These are phyloP conservation scores for Ptilorrhoa leucosticta DNA, from an alignment of 2,113 vertebrate genomes.

Conservation along the genomic window DNA sequence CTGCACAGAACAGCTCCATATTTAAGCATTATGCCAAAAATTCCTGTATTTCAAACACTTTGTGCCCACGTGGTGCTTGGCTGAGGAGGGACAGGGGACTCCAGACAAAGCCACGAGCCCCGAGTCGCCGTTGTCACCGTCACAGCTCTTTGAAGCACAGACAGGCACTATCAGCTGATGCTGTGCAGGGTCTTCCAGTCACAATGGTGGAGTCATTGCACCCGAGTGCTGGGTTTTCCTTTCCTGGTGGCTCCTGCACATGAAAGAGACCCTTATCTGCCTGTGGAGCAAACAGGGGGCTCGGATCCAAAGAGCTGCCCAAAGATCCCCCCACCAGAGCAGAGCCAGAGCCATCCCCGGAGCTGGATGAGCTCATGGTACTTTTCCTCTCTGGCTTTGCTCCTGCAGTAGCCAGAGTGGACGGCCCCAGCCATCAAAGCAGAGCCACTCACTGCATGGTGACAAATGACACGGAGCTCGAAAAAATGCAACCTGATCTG, in stretches of 20 bases:
- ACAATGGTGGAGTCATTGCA: constrained; percentile 32
- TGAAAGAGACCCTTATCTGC: constrained; percentile 61
- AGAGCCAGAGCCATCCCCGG: neutral
- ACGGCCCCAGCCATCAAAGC: neutral
- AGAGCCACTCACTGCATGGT: neutral
- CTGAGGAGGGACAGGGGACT: neutral
- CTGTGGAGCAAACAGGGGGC: neutral
- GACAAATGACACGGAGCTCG: neutral
- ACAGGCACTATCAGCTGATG: constrained; percentile 1
- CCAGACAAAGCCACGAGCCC: neutral
- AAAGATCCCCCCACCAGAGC: neutral
- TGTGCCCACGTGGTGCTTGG: accelerated
- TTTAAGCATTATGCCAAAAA: accelerated
- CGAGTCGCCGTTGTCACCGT: accelerated
- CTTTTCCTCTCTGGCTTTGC: neutral
- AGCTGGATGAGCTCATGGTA: neutral
- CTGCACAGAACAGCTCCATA: neutral
- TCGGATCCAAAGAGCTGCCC: neutral
- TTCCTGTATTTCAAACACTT: neutral
- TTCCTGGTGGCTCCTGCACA: neutral
- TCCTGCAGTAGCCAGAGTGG: neutral
- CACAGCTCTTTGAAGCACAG: neutral
- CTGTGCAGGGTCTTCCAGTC: constrained; percentile 12
- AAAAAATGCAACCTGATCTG: neutral
- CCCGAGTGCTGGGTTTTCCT: neutral